A percentile compares a stretch with the other conserved stretches of the same genome.
These are phyloP conservation scores for Diachrysia chrysitis DNA, from an alignment of 2,888 invertebrate species.

Conservation along the genomic window DNA sequence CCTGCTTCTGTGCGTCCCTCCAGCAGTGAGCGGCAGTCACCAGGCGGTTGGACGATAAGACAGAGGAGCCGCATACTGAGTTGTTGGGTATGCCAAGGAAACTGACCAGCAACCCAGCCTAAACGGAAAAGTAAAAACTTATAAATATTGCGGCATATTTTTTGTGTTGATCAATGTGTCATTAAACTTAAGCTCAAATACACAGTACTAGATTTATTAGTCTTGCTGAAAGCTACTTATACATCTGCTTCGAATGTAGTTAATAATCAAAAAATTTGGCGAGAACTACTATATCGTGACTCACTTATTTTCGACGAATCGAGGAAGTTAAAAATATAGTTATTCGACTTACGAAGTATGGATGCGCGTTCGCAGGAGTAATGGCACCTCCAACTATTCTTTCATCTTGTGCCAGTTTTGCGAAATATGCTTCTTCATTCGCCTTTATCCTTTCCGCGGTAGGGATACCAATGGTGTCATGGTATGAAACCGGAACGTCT, in stretches of 20 bases:
- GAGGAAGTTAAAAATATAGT: too few species aligned
- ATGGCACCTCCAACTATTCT: slow-evolving; percentile 74
- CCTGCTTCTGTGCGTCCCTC: slow-evolving; percentile 66
- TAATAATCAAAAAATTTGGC: too few species aligned
- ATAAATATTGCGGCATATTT: too few species aligned
- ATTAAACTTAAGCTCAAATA: too few species aligned
- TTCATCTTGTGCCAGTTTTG: not conserved
- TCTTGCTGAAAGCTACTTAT: too few species aligned
- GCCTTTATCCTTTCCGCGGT: slow-evolving; percentile 70
- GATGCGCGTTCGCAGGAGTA: slow-evolving; percentile 66
- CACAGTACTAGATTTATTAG: too few species aligned
- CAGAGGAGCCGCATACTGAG: slow-evolving; percentile 72
- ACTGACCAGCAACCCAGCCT: slow-evolving; percentile 74
- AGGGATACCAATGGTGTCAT: slow-evolving; percentile 73
- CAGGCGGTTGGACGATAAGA: slow-evolving; percentile 66
- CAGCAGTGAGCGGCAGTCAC: slow-evolving; percentile 80
- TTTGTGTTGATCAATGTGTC: too few species aligned
- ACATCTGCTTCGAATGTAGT: too few species aligned
- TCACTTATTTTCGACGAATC: too few species aligned
- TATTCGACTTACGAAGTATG: slow-evolving; percentile 66
- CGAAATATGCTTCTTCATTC: slow-evolving; percentile 59
- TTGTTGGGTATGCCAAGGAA: slow-evolving; percentile 60
- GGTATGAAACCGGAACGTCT: slow-evolving; percentile 61
- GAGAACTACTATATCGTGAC: too few species aligned
- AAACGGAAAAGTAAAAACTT: slow-evolving; percentile 16